Conservation (phyloP, 2,888 invertebrate species). For the Leptopilina drosophilae region DNA sequence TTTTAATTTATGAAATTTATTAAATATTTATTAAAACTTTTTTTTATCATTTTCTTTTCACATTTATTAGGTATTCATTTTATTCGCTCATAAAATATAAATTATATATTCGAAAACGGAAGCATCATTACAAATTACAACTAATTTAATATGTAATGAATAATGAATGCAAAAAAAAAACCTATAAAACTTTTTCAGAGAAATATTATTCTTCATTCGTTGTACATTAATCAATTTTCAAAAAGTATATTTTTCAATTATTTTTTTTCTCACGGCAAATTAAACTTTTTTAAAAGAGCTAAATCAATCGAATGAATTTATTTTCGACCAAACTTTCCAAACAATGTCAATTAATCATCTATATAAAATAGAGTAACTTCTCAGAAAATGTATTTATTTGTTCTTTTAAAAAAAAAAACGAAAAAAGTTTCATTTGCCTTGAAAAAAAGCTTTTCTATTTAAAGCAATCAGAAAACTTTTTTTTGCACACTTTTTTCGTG, state of each 20-base stretch:
- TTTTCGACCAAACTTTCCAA: background rate
- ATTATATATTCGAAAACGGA: too few relatives aligned
- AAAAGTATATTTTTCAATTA: background rate
- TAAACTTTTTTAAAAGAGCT: background rate
- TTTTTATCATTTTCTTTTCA: too few relatives aligned
- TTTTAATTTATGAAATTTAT: too few relatives aligned
- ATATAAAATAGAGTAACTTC: background rate
- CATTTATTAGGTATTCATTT: too few relatives aligned
- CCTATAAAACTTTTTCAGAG: background rate
- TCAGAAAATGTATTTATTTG: slow-evolving; percentile 8
- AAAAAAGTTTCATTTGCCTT: slow-evolving; percentile 3
- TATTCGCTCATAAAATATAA: too few relatives aligned
- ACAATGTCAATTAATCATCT: background rate
- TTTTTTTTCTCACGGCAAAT: background rate
- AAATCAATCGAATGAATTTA: background rate
- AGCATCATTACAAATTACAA: too few relatives aligned
- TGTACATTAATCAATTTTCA: background rate
- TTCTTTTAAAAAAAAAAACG: background rate
- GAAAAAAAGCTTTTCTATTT: background rate
- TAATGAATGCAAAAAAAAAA: too few relatives aligned
- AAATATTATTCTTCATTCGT: background rate
- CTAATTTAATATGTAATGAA: too few relatives aligned
- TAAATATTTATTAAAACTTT: too few relatives aligned
- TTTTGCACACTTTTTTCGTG: background rate
- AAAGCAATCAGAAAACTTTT: background rate